Evolutionary conservation across 1,140 invertebrate genomes (phyloP).

Genomic region (Drosophila serrata): DNA sequence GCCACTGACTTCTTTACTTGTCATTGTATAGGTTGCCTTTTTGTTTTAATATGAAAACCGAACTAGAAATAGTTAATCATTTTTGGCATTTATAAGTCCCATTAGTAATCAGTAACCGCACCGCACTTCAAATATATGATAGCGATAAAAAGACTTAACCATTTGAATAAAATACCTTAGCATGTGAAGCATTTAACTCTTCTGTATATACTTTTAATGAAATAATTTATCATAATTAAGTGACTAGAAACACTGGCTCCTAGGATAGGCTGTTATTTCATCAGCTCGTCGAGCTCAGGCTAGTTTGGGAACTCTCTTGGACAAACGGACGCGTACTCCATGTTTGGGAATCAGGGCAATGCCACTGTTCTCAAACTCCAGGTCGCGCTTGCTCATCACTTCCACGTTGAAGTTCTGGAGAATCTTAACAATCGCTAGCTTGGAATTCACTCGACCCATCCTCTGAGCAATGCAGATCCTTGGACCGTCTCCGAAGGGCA

Average conservation of each 20-base stretch:
- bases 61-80: background rate
- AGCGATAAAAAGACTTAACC: constrained; percentile 27
- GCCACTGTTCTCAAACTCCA: constrained; percentile 53
- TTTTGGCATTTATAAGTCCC: background rate
- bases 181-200: no score
- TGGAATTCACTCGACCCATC: constrained; percentile 66
- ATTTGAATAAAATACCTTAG: constrained; percentile 3
- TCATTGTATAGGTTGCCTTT: background rate
- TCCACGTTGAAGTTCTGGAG: constrained; percentile 69
- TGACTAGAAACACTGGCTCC: background rate
- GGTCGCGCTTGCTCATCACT: constrained; percentile 51
- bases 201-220: background rate
- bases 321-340: constrained; percentile 65
- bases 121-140: background rate
- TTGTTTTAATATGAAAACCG: background rate
- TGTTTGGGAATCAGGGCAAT: constrained; percentile 63
- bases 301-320: constrained; percentile 42
- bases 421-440: constrained; percentile 66
- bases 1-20: background rate
- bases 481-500: constrained; percentile 90
- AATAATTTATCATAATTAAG: background rate
- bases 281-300: background rate
- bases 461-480: constrained; percentile 86
- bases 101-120: constrained; percentile 10
- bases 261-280: background rate